Percentiles rank a stretch among this genome's conserved stretches.
Evolutionary conservation across 2,113 vertebrate species (phyloP).

Genomic region (Corydoras sp.): DNA sequence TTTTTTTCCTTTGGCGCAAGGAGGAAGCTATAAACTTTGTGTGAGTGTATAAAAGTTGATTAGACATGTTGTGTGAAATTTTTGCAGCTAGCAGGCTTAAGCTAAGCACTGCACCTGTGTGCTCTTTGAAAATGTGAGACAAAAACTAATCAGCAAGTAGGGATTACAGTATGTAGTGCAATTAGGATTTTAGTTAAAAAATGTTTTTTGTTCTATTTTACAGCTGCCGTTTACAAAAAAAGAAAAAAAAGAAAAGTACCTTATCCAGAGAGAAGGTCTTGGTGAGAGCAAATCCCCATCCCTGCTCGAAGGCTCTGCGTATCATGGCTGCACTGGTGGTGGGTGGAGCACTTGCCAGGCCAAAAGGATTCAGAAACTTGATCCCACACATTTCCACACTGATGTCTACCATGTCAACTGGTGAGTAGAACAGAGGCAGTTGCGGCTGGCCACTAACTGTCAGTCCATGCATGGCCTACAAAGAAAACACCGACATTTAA

Average conservation of each 20-base stretch:
- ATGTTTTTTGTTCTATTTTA: constrained; percentile 6
- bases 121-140: background rate
- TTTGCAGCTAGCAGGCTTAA: no score
- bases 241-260: constrained; percentile 50
- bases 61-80: background rate
- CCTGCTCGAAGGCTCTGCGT: constrained; percentile 75
- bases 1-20: background rate
- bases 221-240: background rate
- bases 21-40: background rate
- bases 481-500: constrained; percentile 14
- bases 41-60: constrained; percentile 4
- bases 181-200: background rate
- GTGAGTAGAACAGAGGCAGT: constrained; percentile 73
- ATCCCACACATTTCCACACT: constrained; percentile 75
- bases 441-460: constrained; percentile 55
- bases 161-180: background rate
- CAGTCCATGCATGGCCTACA: constrained; percentile 56
- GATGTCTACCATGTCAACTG: constrained; percentile 74
- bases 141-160: background rate
- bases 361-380: constrained; percentile 77
- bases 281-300: constrained; percentile 79
- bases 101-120: background rate
- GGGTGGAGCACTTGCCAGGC: constrained; percentile 78
- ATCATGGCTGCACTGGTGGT: constrained; percentile 78
- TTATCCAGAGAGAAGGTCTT: constrained; percentile 82